A percentile compares a stretch with the other conserved stretches of the same genome.
Conservation (phyloP, 2,113 vertebrate species). For the Corythornis vintsioides region DNA sequence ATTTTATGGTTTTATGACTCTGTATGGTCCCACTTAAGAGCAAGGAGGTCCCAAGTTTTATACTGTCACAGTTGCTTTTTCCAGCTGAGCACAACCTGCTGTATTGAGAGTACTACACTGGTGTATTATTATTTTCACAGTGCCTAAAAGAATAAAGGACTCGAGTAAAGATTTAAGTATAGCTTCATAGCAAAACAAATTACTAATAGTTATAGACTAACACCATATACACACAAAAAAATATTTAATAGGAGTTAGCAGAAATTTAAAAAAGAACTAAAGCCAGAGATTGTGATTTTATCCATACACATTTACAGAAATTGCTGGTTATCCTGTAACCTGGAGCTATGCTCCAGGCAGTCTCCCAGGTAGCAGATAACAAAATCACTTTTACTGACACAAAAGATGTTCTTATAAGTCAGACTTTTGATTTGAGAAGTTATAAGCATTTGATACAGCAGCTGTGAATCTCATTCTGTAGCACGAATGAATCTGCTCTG, state of each 20-base stretch:
- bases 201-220: background rate
- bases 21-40: background rate
- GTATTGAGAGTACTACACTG: background rate
- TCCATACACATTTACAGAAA: background rate
- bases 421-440: constrained; percentile 1
- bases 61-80: background rate
- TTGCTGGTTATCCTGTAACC: background rate
- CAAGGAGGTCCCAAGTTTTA: background rate
- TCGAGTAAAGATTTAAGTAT: background rate
- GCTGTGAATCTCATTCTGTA: background rate
- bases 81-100: background rate
- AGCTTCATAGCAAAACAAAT: background rate
- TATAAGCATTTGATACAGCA: background rate
- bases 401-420: background rate
- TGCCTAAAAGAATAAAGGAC: background rate
- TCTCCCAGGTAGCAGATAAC: background rate
- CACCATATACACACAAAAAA: background rate
- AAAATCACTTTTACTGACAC: constrained; percentile 5
- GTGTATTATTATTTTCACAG: background rate
- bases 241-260: background rate
- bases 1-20: background rate
- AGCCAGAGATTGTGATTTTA: background rate
- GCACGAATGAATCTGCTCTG: background rate
- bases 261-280: background rate
- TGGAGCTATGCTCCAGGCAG: background rate